A percentile compares a stretch with the other conserved stretches of the same genome.
phyloP scores from a whole-genome alignment of 2,888 invertebrate species.

The Artemia sp. region DNA sequence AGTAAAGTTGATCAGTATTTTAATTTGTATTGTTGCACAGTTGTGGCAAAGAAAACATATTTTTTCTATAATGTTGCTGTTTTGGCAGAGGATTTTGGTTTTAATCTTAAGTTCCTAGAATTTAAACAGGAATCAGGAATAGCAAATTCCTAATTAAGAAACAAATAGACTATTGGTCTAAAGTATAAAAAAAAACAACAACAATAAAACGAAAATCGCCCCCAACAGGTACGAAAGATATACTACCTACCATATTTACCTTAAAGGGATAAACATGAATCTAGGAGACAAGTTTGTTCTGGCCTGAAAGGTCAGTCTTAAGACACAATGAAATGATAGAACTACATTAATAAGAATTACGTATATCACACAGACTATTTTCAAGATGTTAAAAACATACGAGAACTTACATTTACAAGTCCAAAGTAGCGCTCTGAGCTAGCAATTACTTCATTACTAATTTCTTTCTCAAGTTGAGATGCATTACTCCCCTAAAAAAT shows the following conservation, averaged over 20 bases:
- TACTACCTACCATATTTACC: not conserved
- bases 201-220: not conserved
- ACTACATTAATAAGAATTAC: constrained; percentile 11
- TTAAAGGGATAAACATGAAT: no score
- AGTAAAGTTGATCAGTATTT: no score
- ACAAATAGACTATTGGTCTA: not conserved
- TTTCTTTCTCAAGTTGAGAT: constrained; percentile 97
- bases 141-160: not conserved
- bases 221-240: not conserved
- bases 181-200: not conserved
- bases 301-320: not conserved
- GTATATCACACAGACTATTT: not conserved
- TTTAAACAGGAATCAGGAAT: no score
- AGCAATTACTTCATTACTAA: constrained; percentile 94
- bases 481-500: constrained; percentile 81
- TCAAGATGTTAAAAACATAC: constrained; percentile 24
- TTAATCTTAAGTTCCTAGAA: no score
- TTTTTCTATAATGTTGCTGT: no score
- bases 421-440: constrained; percentile 99
- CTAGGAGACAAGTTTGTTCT: no score
- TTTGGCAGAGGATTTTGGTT: no score
- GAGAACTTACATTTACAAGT: constrained; percentile 77
- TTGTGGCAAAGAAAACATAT: no score
- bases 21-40: no score
- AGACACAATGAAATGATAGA: not conserved